A percentile compares a stretch with the other conserved stretches of the same genome.
phyloP scores from a whole-genome alignment of 2,113 vertebrate genomes.

The Tetraodon nigroviridis region DNA sequence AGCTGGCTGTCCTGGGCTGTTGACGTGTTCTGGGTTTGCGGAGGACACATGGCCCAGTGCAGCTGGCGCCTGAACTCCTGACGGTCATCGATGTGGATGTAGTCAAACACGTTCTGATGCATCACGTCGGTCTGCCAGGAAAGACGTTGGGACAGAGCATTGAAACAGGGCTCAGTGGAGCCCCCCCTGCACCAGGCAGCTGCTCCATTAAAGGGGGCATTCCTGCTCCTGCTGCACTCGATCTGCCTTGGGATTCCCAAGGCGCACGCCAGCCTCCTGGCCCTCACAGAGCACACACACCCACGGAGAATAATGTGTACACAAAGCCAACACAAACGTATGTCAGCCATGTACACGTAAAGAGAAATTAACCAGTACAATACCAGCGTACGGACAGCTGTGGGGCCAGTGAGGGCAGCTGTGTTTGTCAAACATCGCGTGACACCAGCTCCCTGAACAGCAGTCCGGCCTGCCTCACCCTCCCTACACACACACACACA shows the following conservation, averaged over 20 bases:
- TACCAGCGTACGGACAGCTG: slow-evolving; percentile 46
- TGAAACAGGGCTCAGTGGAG: slow-evolving; percentile 1
- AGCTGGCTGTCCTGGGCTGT: slow-evolving; percentile 70
- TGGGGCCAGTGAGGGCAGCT: slow-evolving; percentile 64
- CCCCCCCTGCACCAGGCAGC: slow-evolving; percentile 18
- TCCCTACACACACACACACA: slow-evolving; percentile 32
- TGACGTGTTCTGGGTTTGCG: slow-evolving; percentile 62
- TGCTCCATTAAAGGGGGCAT: neutral
- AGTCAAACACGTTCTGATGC: slow-evolving; percentile 96
- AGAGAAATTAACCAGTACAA: slow-evolving; percentile 29
- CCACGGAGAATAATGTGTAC: slow-evolving; percentile 6
- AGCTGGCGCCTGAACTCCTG: slow-evolving; percentile 92
- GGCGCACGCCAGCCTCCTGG: slow-evolving; percentile 2
- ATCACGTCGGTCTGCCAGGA: slow-evolving; percentile 88
- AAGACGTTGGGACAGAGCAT: neutral
- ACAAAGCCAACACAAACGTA: slow-evolving; percentile 16
- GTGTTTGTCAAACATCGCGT: slow-evolving; percentile 77
- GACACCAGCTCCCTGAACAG: slow-evolving; percentile 68
- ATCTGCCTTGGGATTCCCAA: slow-evolving; percentile 20
- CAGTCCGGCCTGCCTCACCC: slow-evolving; percentile 59
- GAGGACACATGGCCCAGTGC: slow-evolving; percentile 97
- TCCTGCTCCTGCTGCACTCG: slow-evolving; percentile 7
- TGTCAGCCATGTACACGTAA: slow-evolving; percentile 11
- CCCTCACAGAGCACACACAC: neutral
- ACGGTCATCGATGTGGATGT: slow-evolving; percentile 96